Evolutionary conservation across 2,797 vertebrate genomes (phyloP), one percentile per base, ranked within the genome.

Genomic region (Anguilla pacifica): DNA sequence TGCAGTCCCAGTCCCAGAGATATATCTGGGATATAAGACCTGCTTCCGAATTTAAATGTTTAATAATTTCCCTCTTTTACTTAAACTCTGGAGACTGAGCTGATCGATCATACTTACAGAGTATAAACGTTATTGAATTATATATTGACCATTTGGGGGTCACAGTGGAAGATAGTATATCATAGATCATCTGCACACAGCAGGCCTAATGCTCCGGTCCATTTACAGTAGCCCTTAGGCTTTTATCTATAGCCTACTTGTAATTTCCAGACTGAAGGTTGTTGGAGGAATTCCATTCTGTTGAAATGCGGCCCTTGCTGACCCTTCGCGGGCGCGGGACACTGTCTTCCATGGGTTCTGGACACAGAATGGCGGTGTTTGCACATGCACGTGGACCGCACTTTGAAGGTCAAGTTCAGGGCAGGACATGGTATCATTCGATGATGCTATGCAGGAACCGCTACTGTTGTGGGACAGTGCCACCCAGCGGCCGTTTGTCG

Each of bases 321-420:
- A 15, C 13, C 28, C 72, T 74, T 74, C 13, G 3, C 2, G 19
- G 72, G 3, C 39, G 39, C 39, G 35, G 2, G 39, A 74, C 15
- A 39, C 35, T 46, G 77, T 35, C 35, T 79, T 22, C 15, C 1
- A 19, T 74, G 9, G 28, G 28, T 74, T 35, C 70, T 74, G 70
- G 70, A 74, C n/a, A 74, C 70, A 31, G 70, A 31, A 35, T 74
- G n/a, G 70, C 25, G 22, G 1, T 67, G 13, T 28, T 67, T 25
- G n/a, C 25, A 67, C 64, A 28, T 6, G 22, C 17, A 22, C 17
- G 6, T 6, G 17, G 77, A 81, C 39, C 77, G 2, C 39, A 43
- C 19, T 11, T 19, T 46, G 77, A 81, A 81, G 77, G 77, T 81
- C 77, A 81, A 81, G 77, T 81, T 81, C 39, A 46, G 77, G 77